Conservation (phyloP, 2,113 vertebrate species). For the Xiphias gladius region DNA sequence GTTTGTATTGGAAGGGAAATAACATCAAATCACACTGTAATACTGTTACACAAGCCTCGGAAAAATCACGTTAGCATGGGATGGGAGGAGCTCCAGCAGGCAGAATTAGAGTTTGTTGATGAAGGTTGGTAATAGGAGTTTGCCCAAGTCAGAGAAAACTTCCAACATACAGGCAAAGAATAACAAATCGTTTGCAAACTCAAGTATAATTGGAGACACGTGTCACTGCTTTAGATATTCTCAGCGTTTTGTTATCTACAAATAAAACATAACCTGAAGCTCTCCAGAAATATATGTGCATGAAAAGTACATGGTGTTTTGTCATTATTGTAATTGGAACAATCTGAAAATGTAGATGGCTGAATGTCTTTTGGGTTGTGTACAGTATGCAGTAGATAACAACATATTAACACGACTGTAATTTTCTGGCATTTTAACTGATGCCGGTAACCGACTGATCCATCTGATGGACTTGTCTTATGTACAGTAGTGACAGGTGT, state of each 20-base stretch:
- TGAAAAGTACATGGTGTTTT: too few relatives aligned
- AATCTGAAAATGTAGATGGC: not conserved
- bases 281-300: not conserved
- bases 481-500: slow-evolving; percentile 23
- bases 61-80: not conserved
- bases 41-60: slow-evolving; percentile 39
- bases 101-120: not conserved
- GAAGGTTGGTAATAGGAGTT: slow-evolving; percentile 4
- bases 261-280: not conserved
- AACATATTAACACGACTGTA: too few relatives aligned
- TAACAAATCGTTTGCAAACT: not conserved
- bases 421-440: too few relatives aligned
- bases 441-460: too few relatives aligned
- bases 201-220: slow-evolving; percentile 18
- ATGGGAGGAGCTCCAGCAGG: not conserved
- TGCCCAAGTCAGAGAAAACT: not conserved
- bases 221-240: slow-evolving; percentile 7
- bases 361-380: not conserved
- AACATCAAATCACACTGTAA: slow-evolving; percentile 20
- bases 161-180: not conserved
- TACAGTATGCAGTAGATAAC: too few relatives aligned
- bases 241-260: not conserved
- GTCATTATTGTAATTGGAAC: not conserved
- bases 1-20: too few relatives aligned
- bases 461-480: not conserved